These are phyloP conservation scores for Heloderma charlesbogerti DNA, from an alignment of 2,113 vertebrate species.

Conservation along the genomic window DNA sequence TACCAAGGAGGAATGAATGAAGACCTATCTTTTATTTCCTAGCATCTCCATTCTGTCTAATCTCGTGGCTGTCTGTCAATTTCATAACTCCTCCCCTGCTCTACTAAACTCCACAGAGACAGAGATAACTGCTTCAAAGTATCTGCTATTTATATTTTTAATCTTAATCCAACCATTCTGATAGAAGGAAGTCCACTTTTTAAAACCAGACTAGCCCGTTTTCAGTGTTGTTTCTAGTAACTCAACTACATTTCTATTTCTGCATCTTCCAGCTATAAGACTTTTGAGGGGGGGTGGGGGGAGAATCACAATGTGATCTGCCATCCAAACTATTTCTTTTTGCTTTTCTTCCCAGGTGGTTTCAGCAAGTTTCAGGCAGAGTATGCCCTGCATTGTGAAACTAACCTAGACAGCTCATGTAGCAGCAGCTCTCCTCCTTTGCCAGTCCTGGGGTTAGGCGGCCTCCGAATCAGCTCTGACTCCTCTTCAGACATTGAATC, in stretches of 20 bases:
- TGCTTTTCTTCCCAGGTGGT: constrained; percentile 82
- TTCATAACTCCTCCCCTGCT: background rate
- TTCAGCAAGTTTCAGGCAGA: constrained; percentile 95
- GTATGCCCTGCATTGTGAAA: constrained; percentile 90
- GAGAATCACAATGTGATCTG: background rate
- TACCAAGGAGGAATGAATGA: background rate
- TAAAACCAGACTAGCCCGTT: background rate
- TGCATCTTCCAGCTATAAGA: background rate
- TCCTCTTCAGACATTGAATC: constrained; percentile 95
- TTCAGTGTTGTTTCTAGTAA: background rate
- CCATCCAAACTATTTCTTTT: constrained; percentile 36
- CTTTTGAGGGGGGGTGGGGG: background rate
- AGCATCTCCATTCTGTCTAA: background rate
- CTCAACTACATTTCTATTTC: background rate
- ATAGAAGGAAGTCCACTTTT: background rate
- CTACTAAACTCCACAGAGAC: background rate
- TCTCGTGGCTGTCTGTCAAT: background rate
- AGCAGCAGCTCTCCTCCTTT: constrained; percentile 87
- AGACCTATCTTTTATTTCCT: background rate
- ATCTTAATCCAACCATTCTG: background rate
- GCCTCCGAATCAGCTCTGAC: constrained; percentile 95
- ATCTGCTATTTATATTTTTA: background rate
- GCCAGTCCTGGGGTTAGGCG: constrained; percentile 91
- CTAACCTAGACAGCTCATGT: constrained; percentile 89
- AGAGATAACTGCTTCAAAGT: background rate